Evolutionary conservation across 2,113 vertebrate genomes (phyloP), one percentile per base, ranked within the genome.

Genomic region (Lophochroa leadbeateri): DNA sequence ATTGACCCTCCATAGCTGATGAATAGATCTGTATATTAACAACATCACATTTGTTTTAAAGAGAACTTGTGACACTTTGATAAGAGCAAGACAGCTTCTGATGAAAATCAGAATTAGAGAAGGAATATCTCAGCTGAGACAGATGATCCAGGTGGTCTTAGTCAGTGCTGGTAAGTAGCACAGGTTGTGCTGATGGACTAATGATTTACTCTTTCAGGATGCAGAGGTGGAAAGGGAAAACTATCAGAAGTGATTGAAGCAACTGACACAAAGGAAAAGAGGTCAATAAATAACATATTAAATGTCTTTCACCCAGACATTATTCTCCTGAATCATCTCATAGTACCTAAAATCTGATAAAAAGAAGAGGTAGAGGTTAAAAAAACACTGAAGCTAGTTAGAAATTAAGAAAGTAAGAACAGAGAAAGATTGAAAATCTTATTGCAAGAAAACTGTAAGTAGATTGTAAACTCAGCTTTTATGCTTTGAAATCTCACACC

Each of bases 71-170:
- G 33, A 7, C n/a, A 77, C 13, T 86, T 81, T 31, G 21, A 31
- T 57, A 58, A 64, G 18, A 81, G 6, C 58, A 70, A 74, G 47
- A 76, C 17, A 81, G 37, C 28, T 96, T 90, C 50, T 86, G 70
- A 86, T 84, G 41, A 96, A 94, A 97, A 87, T 81, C 50, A 94
- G 74, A 94, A 82, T 78, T 83, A 83, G 13, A 53, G 57, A 89
- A 96, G 35, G 53, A 92, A 70, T 88, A 85, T 46, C n/a, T 82
- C 29, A 81, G 4, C 58, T 71, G 41, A 92, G 72, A 86, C 3
- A 88, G 16, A 61, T 88, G 52, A 92, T 53, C 24, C 47, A 65
- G 21, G 3, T 84, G 46, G 17, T 64, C 19, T 27, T 47, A 64
- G 6, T 2, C 5, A 12, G 18, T 81, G 46, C n/a, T 92, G 61